These are phyloP conservation scores for Gordius sp. DNA, from an alignment of 2,888 invertebrate genomes.

Conservation along the genomic window DNA sequence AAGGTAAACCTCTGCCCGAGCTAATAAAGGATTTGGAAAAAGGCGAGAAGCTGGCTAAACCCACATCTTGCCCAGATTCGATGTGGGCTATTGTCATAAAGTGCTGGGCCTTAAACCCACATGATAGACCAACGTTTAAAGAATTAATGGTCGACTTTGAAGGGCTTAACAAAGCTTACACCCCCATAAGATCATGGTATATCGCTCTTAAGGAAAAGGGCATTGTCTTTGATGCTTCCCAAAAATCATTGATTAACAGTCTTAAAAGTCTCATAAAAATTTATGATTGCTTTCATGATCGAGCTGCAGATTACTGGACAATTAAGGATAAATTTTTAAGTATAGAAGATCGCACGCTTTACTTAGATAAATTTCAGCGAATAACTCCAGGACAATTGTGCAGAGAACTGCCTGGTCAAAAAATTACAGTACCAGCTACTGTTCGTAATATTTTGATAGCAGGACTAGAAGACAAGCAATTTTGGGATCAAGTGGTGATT, in stretches of 20 bases:
- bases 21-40: not conserved
- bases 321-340: no score
- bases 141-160: not conserved
- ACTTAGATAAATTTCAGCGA: no score
- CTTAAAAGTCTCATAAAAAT: no score
- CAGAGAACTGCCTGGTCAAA: no score
- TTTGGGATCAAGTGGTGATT: not conserved
- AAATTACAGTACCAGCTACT: no score
- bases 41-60: not conserved
- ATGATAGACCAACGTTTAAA: not conserved
- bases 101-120: not conserved
- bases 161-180: not conserved
- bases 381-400: no score
- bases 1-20: not conserved
- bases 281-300: no score
- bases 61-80: not conserved
- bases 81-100: not conserved
- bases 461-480: not conserved
- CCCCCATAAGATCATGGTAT: not conserved
- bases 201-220: not conserved
- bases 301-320: no score
- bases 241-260: no score
- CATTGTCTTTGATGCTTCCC: no score
- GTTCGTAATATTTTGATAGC: no score
- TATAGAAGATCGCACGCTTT: no score